phyloP scores from a whole-genome alignment of 2,888 invertebrate species.

The Brachylomia viminalis region DNA sequence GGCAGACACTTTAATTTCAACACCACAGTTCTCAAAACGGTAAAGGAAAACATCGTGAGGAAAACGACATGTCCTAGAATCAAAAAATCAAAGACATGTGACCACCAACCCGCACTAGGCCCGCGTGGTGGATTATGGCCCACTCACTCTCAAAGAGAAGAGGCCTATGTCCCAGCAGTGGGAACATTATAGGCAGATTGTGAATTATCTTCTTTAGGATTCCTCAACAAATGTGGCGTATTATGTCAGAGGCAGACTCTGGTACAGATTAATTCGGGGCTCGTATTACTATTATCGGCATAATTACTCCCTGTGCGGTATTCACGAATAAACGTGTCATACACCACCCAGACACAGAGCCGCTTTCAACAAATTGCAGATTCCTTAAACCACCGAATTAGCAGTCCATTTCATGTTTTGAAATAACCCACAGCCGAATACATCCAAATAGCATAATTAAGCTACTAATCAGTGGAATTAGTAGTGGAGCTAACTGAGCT shows the following conservation, averaged over 20 bases:
- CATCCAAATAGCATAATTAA: conserved; percentile 20
- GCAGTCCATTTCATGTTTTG: conserved; percentile 25
- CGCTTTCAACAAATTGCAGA: conserved; percentile 7
- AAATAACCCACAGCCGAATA: conserved; percentile 1
- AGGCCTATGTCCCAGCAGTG: too few species aligned
- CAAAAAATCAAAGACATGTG: too few species aligned
- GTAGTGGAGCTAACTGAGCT: conserved; percentile 21
- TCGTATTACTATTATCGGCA: neutral
- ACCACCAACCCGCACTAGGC: too few species aligned
- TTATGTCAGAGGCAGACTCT: neutral
- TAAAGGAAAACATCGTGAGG: too few species aligned
- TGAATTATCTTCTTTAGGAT: too few species aligned
- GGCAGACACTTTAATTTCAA: too few species aligned
- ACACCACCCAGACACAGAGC: neutral
- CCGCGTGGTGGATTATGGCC: too few species aligned
- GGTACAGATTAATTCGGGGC: neutral
- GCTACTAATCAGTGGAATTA: conserved; percentile 13
- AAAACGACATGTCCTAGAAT: too few species aligned
- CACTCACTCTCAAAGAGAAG: too few species aligned
- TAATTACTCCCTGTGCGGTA: neutral
- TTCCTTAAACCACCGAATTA: conserved; percentile 6
- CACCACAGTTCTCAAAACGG: too few species aligned
- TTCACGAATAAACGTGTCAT: neutral
- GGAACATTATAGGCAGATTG: too few species aligned
- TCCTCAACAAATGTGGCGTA: neutral